Evolutionary conservation across 2,797 vertebrate genomes (phyloP).

Genomic region (Xenopus petersii): DNA sequence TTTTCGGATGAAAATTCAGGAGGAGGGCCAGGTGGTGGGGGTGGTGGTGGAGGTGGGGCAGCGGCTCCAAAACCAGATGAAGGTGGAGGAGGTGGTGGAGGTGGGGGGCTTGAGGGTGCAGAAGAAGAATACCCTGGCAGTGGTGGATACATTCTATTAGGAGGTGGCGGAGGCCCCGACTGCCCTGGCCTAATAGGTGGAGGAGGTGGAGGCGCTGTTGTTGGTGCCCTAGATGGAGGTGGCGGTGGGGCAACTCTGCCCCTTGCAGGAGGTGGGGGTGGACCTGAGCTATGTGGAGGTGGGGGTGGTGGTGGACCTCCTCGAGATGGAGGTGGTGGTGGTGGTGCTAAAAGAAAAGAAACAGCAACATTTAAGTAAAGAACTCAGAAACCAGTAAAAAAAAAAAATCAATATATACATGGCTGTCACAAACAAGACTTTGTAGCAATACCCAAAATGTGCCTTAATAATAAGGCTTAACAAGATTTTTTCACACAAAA

Average conservation of each 20-base stretch:
- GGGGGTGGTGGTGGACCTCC: slow-evolving; percentile 80
- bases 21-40: slow-evolving; percentile 77
- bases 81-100: slow-evolving; percentile 73
- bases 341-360: slow-evolving; percentile 72
- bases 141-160: slow-evolving; percentile 72
- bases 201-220: slow-evolving; percentile 82
- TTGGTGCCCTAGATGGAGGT: slow-evolving; percentile 85
- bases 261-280: slow-evolving; percentile 81
- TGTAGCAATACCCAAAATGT: no score
- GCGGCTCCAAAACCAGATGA: slow-evolving; percentile 33
- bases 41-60: slow-evolving; percentile 70
- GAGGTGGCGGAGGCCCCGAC: slow-evolving; percentile 78
- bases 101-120: slow-evolving; percentile 70
- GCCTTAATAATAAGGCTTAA: no score
- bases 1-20: slow-evolving; percentile 59
- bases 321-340: slow-evolving; percentile 82
- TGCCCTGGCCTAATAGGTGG: slow-evolving; percentile 78
- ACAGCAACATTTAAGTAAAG: background rate
- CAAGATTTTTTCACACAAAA: no score
- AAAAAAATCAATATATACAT: no score
- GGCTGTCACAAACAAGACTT: no score
- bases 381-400: no score
- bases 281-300: slow-evolving; percentile 80
- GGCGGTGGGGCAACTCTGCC: slow-evolving; percentile 84
- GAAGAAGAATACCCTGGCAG: slow-evolving; percentile 67